Evolutionary conservation across 2,888 invertebrate species (phyloP).

Genomic region (Agrochola macilenta): DNA sequence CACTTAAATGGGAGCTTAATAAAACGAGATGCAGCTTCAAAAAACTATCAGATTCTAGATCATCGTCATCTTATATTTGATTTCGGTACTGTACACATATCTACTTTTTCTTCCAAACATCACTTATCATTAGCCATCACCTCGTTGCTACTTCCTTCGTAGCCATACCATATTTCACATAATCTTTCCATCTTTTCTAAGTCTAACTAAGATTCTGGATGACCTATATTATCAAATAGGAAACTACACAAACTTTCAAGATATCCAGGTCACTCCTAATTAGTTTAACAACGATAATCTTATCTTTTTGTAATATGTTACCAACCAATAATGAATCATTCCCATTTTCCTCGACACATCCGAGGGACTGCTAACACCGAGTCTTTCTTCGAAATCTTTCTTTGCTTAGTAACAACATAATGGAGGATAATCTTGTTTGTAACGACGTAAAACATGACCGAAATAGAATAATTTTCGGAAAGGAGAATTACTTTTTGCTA

Average conservation of each 20-base stretch:
- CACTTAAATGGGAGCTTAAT: no score
- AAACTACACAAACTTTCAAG: neutral
- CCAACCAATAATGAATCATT: neutral
- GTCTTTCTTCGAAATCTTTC: conserved; percentile 8
- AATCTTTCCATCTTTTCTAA: neutral
- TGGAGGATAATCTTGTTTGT: conserved; percentile 31
- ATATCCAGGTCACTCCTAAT: neutral
- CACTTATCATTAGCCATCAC: neutral
- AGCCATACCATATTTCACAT: neutral
- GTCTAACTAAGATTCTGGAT: neutral
- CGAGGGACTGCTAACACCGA: neutral
- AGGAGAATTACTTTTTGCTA: neutral
- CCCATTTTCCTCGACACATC: conserved; percentile 10
- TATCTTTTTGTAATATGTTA: neutral
- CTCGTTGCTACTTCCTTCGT: neutral
- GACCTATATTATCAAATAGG: neutral
- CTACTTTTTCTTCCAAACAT: neutral
- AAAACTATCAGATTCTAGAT: neutral
- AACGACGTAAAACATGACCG: conserved; percentile 11
- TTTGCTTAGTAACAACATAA: conserved; percentile 27
- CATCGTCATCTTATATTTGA: neutral
- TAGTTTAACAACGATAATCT: neutral
- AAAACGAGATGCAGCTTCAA: no score
- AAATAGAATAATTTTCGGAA: conserved; percentile 3
- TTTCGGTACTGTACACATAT: neutral